Evolutionary conservation across 2,797 vertebrate genomes (phyloP).

Genomic region (Pempheris klunzingeri): DNA sequence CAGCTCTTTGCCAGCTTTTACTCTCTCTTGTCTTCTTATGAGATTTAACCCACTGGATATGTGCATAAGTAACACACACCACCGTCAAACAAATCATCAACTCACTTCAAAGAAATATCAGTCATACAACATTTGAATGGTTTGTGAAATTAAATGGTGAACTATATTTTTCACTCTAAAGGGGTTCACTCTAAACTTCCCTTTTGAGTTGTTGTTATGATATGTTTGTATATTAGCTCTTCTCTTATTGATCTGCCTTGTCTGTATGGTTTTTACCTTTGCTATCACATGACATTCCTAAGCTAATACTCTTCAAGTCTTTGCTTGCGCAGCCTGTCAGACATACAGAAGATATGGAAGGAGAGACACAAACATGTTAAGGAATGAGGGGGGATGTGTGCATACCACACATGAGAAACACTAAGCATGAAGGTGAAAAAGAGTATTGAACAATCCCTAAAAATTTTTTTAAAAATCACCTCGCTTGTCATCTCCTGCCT

Average conservation of each 20-base stretch:
- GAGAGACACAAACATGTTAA: conserved; percentile 37
- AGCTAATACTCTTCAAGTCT: conserved; percentile 60
- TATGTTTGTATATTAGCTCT: background rate
- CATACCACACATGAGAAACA: conserved; percentile 24
- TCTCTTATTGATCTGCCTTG: background rate
- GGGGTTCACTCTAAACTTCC: background rate
- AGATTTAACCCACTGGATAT: background rate
- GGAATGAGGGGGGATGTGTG: conserved; percentile 21
- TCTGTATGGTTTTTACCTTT: conserved; percentile 7
- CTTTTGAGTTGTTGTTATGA: background rate
- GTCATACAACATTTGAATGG: background rate
- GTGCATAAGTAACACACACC: background rate
- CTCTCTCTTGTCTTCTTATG: background rate
- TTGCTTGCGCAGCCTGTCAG: conserved; percentile 58
- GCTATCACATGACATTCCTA: conserved; percentile 62
- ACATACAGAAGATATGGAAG: background rate
- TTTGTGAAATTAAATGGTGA: no score
- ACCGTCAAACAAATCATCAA: background rate
- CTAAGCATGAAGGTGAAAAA: background rate
- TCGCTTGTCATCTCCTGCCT: background rate
- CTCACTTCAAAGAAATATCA: background rate
- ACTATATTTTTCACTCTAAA: no score
- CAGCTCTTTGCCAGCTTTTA: background rate
- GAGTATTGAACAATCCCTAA: background rate
- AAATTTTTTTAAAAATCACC: background rate